Evolutionary conservation across 2,888 invertebrate genomes (phyloP).

Genomic region (Lacanobia wlatinum): DNA sequence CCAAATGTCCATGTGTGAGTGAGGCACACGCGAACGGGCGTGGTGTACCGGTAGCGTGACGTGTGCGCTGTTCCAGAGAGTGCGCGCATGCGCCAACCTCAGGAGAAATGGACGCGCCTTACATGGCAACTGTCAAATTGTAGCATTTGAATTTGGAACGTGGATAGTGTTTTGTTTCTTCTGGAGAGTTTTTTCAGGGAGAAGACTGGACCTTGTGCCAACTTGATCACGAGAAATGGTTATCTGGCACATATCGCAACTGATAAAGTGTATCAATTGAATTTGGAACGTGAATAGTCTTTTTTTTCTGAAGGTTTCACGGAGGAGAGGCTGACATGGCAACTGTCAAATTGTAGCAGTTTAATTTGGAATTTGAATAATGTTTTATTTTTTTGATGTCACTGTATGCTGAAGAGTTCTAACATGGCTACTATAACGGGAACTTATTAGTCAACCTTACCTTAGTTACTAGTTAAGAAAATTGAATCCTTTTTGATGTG

Average conservation of each 20-base stretch:
- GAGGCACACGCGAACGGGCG: constrained; percentile 70
- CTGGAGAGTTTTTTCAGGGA: not conserved
- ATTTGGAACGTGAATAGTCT: not conserved
- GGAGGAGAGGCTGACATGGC: constrained; percentile 33
- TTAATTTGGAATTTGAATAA: constrained; percentile 2
- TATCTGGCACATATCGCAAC: constrained; percentile 49
- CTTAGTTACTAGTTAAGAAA: not conserved
- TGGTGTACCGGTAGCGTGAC: constrained; percentile 79
- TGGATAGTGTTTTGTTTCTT: not conserved
- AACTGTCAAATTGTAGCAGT: constrained; percentile 64
- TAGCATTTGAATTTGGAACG: constrained; percentile 31
- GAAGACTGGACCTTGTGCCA: constrained; percentile 45
- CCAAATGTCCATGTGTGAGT: constrained; percentile 24
- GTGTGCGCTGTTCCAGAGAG: constrained; percentile 84
- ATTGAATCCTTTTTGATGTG: not conserved
- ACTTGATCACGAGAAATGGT: constrained; percentile 61
- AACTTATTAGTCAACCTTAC: not conserved
- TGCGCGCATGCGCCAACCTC: constrained; percentile 73
- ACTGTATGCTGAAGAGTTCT: not conserved
- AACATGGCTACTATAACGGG: not conserved
- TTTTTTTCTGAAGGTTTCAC: not conserved
- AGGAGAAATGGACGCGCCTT: constrained; percentile 62
- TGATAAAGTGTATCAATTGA: constrained; percentile 59
- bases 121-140: constrained; percentile 67
- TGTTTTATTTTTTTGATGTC: not conserved